These are phyloP conservation scores for Heliconius ethilla DNA, from an alignment of 2,888 invertebrate genomes.

Conservation along the genomic window DNA sequence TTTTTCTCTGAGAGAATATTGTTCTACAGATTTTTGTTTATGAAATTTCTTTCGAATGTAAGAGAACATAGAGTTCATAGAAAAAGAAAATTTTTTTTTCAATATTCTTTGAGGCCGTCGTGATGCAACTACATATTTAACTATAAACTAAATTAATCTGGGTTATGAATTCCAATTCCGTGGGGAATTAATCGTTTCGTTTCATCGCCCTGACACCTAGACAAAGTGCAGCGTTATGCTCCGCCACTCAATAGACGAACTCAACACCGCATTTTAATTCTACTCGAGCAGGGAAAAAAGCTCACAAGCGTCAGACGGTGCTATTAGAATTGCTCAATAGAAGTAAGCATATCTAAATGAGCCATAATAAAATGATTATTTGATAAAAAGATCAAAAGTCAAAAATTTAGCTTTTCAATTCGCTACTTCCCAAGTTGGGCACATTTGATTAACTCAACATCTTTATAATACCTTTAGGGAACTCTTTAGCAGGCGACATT, in stretches of 20 bases:
- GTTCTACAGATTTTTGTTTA: background rate
- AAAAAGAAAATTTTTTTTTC: background rate
- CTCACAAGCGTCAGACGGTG: too few relatives aligned
- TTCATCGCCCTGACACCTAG: background rate
- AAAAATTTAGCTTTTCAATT: slow-evolving; percentile 3
- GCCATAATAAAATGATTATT: background rate
- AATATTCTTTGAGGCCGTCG: background rate
- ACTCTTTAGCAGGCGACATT: slow-evolving; percentile 24
- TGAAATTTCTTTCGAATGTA: background rate
- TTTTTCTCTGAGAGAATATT: background rate
- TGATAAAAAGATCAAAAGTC: background rate
- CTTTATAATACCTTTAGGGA: slow-evolving; percentile 20
- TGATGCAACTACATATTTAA: too few relatives aligned
- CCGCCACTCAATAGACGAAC: background rate
- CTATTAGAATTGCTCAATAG: too few relatives aligned
- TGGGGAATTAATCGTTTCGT: background rate
- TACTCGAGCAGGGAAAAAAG: too few relatives aligned
- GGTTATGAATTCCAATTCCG: background rate
- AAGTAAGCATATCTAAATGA: background rate
- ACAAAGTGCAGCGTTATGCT: too few relatives aligned
- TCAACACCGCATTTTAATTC: background rate
- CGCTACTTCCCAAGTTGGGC: background rate
- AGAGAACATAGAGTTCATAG: background rate
- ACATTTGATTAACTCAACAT: slow-evolving; percentile 25
- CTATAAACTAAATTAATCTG: rapidly evolving